Evolutionary conservation across 2,888 invertebrate species (phyloP), one percentile per base, ranked within the genome.

Genomic region (Campoplex nolae): DNA sequence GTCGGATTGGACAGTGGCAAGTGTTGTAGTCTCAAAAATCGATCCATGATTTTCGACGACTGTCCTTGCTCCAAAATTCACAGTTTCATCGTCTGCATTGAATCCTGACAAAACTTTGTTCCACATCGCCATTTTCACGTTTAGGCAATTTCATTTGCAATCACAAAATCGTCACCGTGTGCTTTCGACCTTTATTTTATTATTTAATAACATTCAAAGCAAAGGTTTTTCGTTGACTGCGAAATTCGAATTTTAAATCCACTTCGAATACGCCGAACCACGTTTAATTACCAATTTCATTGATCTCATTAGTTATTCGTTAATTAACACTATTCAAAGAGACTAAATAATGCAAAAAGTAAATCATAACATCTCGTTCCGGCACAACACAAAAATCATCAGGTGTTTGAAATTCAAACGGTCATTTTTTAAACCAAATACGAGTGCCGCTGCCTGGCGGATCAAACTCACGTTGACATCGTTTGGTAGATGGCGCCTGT

Each of bases 41-140:
- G 92, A 93, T 76, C 93, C 94, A 90, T 94, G 94, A 58, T 93
- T 94, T 85, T 95, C 95, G 3, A 93, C 94, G 67, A 95, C 91
- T 65, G 92, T 92, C 86, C 95, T 93, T 42, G 94, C 93, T 3
- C 95, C 95, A 90, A 95, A 95, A 93, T 95, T 95, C 0, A 95
- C 92, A 16, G 95, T 95, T 92, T 95, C 95, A 87, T 95, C 95
- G 0, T 95, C 95, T 48, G 92, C 90, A 88, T 95, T 94, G 87
- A 95, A 95, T 23, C 95, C 95, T 38, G 94, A 92, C 65, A 92
- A 91, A 23, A 95, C 92, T 87, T 93, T 92, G 86, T 93, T 93
- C 94, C 94, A 94, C 88, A 92, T 87, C 68, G 90, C 90, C 93
- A 94, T 94, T 89, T 68, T 32, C 75, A 68, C 51, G 23, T 28